These are phyloP conservation scores for Protobothrops mucrosquamatus DNA, from an alignment of 2,113 vertebrate species.

Conservation along the genomic window DNA sequence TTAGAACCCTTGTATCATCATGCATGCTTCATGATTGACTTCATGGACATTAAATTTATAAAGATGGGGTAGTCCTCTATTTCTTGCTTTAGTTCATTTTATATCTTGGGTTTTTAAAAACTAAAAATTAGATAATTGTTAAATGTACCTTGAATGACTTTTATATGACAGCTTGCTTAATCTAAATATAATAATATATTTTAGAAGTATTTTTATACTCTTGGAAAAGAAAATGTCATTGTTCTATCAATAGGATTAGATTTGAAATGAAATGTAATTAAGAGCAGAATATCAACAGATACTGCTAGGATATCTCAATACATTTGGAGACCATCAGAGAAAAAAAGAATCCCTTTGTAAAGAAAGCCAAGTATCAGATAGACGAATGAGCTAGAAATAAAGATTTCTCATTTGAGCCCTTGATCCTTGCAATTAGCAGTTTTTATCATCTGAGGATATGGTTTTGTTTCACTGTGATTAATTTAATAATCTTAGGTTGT, in stretches of 20 bases:
- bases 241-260: neutral
- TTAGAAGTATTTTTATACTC: neutral
- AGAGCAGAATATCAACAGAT: neutral
- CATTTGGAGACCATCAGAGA: neutral
- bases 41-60: slow-evolving; percentile 5
- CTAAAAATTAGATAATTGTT: slow-evolving; percentile 14
- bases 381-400: neutral
- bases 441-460: neutral
- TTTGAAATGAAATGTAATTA: neutral
- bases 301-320: neutral
- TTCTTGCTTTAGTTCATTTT: slow-evolving; percentile 32
- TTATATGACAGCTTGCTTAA: neutral
- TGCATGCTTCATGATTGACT: slow-evolving; percentile 13
- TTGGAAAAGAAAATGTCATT: neutral
- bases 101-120: slow-evolving; percentile 6
- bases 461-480: neutral
- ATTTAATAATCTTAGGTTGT: neutral
- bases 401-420: neutral
- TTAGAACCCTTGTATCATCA: slow-evolving; percentile 16
- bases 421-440: neutral
- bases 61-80: neutral
- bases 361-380: neutral
- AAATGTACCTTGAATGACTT: slow-evolving; percentile 3
- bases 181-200: neutral
- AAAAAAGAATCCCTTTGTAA: neutral